A percentile compares a stretch with the other conserved stretches of the same genome.
These are phyloP conservation scores for Muscicapa striata DNA, from an alignment of 2,797 vertebrate species.

Conservation along the genomic window DNA sequence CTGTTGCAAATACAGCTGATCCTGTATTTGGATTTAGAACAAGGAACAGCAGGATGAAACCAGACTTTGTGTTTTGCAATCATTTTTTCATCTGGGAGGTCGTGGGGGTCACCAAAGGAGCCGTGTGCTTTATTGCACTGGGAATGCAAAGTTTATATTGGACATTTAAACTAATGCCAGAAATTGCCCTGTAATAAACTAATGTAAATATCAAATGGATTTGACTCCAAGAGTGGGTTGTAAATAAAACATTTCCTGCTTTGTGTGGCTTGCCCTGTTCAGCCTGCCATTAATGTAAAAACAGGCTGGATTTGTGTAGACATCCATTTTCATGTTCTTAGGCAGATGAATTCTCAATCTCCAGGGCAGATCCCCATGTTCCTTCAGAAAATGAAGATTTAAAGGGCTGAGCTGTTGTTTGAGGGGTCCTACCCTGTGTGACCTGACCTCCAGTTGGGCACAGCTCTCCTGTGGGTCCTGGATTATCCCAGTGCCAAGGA, in stretches of 20 bases:
- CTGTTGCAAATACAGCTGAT: constrained; percentile 4
- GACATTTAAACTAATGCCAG: constrained; percentile 18
- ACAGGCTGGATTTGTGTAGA: background rate
- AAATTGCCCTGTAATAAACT: constrained; percentile 17
- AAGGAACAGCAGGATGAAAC: background rate
- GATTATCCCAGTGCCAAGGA: background rate
- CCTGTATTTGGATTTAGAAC: background rate
- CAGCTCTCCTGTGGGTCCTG: background rate
- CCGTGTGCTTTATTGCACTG: constrained; percentile 11
- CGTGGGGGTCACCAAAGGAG: background rate
- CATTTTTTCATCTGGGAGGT: constrained; percentile 3
- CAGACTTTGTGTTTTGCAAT: background rate
- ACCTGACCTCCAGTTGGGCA: background rate
- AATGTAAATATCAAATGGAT: constrained; percentile 33
- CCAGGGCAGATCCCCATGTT: background rate
- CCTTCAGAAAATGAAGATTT: background rate
- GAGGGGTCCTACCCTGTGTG: background rate
- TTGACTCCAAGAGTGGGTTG: background rate
- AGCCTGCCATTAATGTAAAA: background rate
- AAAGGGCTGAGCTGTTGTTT: background rate
- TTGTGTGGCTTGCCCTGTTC: background rate
- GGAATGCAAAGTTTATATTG: background rate
- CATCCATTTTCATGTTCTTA: background rate
- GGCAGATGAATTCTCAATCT: background rate
- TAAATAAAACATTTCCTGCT: constrained; percentile 40